These are phyloP conservation scores for Bembecia ichneumoniformis DNA, from an alignment of 2,888 invertebrate genomes.

Conservation along the genomic window DNA sequence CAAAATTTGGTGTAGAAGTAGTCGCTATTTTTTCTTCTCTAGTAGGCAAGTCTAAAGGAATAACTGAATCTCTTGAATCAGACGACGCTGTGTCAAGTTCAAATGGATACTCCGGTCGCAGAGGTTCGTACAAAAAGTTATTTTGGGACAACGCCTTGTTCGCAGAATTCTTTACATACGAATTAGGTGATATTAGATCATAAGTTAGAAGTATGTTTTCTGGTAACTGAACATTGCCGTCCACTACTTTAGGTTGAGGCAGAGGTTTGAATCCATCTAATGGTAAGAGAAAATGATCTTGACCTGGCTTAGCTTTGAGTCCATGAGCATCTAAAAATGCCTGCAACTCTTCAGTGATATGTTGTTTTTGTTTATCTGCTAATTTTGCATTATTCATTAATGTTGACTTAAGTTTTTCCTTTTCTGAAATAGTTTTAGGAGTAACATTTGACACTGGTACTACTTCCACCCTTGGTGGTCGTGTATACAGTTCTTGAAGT, in stretches of 20 bases:
- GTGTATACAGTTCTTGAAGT: constrained; percentile 77
- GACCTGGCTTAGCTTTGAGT: constrained; percentile 42
- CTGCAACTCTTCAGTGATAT: constrained; percentile 49
- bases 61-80: constrained; percentile 35
- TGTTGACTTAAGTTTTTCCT: constrained; percentile 27
- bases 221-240: constrained; percentile 52
- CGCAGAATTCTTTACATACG: constrained; percentile 24
- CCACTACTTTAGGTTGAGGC: constrained; percentile 48
- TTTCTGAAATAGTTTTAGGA: constrained; percentile 28
- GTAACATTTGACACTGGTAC: constrained; percentile 46
- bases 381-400: constrained; percentile 28
- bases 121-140: constrained; percentile 51
- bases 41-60: constrained; percentile 52
- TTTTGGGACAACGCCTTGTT: constrained; percentile 25
- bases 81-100: constrained; percentile 59
- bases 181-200: constrained; percentile 42
- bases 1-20: constrained; percentile 28
- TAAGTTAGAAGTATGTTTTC: constrained; percentile 59
- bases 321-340: constrained; percentile 57
- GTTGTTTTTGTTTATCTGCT: constrained; percentile 30
- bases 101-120: constrained; percentile 46
- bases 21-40: constrained; percentile 35
- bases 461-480: constrained; percentile 75
- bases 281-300: constrained; percentile 54
- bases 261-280: constrained; percentile 62